phyloP scores from a whole-genome alignment of 2,888 invertebrate genomes.

The Sinotaia quadrata region DNA sequence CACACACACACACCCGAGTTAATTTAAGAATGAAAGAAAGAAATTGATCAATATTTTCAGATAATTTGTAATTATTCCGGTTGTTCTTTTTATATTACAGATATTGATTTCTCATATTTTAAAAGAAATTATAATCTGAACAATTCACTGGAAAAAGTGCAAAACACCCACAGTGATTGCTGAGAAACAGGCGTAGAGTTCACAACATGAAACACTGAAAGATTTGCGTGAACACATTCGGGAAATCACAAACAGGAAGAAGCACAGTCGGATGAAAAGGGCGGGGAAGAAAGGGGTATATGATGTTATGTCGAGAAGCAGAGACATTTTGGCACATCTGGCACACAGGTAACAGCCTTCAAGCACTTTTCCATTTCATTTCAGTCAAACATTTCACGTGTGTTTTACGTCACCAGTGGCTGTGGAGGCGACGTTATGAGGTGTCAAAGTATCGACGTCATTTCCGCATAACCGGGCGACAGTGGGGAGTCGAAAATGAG shows the following conservation, averaged over 20 bases:
- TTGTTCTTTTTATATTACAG: neutral
- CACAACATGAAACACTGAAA: neutral
- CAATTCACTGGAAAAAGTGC: too few relatives aligned
- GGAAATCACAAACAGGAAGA: slow-evolving; percentile 14
- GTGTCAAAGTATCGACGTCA: too few relatives aligned
- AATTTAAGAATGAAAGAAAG: too few relatives aligned
- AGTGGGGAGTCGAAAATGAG: slow-evolving; percentile 10
- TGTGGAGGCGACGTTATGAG: neutral
- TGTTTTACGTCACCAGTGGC: neutral
- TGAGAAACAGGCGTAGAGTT: neutral
- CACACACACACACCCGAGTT: slow-evolving; percentile 1
- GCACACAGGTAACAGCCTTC: too few relatives aligned
- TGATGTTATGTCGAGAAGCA: neutral
- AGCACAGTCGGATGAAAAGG: neutral
- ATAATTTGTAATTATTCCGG: too few relatives aligned
- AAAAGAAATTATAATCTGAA: neutral
- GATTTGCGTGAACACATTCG: neutral
- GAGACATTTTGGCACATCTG: neutral
- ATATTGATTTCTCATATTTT: neutral
- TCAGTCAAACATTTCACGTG: neutral
- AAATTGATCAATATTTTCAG: too few relatives aligned
- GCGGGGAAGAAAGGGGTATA: neutral
- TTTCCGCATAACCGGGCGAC: slow-evolving; percentile 1
- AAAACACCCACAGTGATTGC: too few relatives aligned
- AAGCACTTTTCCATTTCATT: too few relatives aligned